Base-by-base conservation (phyloP, 2,113 vertebrate genomes). In the Phoxinus phoxinus region DNA sequence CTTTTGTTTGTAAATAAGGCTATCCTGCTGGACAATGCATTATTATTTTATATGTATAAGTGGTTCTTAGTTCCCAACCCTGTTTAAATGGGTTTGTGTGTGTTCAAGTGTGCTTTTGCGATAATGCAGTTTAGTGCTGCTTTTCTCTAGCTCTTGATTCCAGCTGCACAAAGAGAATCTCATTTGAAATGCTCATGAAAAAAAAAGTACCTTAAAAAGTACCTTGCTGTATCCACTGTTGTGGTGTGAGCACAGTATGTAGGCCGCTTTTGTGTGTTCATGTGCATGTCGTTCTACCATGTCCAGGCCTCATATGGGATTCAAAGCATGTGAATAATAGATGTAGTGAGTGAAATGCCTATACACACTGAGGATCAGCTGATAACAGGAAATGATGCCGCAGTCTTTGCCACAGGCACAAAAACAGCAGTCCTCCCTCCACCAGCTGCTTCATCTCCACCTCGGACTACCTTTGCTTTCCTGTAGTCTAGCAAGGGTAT, bases 281-380 rank as follows among this genome's bases (percentile, higher is more conserved):
- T 79, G 74, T 88, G 79, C 87, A 85, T 79, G 61, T 44, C 83
- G 27, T 51, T 56, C 80, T 81, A 77, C 85, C 17, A 81, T 87
- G 88, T 53, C 86, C 80, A 35, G 78, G 86, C 85, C 87, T 94
- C 90, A 92, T 94, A 90, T 93, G 92, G 93, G 91, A 94, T 94
- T 94, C 91, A 93, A 89, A 90, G 84, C 85, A 90, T 86, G 88
- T 94, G 84, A 93, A 94, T 94, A 93, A 94, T 94, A 92, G 91
- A 94, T 89, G 87, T 32, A 75, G 83, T 32, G 59, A 92, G 92
- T 91, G 85, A 86, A 92, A 93, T 90, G 90, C 89, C 90, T 91
- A 81, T 87, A 89, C 86, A 89, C 88, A 83, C 83, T 72, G 88
- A 90, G 90, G 89, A 93, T 94, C 90, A 92, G 91, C 92, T 91